Evolutionary conservation across 2,113 vertebrate genomes (phyloP).

Genomic region (Opisthocomus hoazin): DNA sequence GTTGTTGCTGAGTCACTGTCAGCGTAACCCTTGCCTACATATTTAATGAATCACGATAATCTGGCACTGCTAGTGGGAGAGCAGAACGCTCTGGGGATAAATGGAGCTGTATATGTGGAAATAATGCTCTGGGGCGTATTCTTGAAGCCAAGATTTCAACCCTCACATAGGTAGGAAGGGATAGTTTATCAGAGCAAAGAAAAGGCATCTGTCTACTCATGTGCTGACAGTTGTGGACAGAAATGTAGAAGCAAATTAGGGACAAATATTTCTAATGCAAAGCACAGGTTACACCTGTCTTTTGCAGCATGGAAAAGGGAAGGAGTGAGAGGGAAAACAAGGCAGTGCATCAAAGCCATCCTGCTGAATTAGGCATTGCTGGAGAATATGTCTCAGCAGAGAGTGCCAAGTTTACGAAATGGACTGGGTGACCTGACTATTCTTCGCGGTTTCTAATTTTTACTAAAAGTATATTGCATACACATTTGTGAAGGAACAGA

Average conservation of each 20-base stretch:
- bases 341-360: neutral
- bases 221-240: neutral
- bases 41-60: neutral
- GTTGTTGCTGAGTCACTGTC: neutral
- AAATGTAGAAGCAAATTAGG: neutral
- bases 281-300: neutral
- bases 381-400: neutral
- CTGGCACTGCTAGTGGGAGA: neutral
- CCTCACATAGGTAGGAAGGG: neutral
- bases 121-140: neutral
- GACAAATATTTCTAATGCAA: neutral
- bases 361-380: neutral
- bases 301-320: neutral
- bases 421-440: neutral
- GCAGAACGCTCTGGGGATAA: neutral
- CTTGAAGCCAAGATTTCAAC: neutral
- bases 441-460: neutral
- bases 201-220: neutral
- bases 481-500: neutral
- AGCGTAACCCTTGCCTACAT: neutral
- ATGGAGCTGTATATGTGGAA: neutral
- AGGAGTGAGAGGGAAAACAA: neutral
- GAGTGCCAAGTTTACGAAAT: rapidly evolving
- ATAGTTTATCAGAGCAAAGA: neutral
- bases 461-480: neutral